Conservation (phyloP, 2,797 vertebrate species). For the Nothura maculosa region DNA sequence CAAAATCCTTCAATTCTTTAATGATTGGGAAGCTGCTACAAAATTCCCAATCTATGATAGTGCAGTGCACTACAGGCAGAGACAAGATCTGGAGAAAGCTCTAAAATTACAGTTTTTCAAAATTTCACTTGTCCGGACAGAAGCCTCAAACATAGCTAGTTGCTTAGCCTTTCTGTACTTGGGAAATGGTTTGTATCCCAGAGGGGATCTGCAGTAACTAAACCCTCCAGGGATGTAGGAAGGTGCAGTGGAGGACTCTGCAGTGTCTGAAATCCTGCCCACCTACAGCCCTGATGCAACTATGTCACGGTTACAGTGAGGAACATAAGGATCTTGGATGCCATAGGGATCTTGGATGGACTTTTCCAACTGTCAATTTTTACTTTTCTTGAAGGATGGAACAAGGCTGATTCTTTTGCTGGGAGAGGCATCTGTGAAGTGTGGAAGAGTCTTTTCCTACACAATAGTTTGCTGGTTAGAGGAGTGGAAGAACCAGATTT, state of each 20-base stretch:
- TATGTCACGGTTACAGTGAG: background rate
- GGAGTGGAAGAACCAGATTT: background rate
- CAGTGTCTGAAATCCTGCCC: background rate
- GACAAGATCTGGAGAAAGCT: background rate
- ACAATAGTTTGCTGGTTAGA: background rate
- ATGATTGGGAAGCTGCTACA: slow-evolving; percentile 10
- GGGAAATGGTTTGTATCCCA: background rate
- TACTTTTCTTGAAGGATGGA: background rate
- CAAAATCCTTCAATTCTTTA: slow-evolving; percentile 38
- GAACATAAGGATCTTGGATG: background rate
- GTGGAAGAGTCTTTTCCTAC: background rate
- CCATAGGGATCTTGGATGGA: background rate
- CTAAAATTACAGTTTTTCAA: background rate
- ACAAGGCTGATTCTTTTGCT: background rate
- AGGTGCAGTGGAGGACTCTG: rapidly evolving
- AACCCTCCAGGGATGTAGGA: background rate
- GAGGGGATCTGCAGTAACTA: rapidly evolving
- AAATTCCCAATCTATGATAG: background rate
- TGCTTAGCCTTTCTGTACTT: background rate
- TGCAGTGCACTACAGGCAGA: slow-evolving; percentile 14
- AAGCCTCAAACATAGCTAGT: background rate
- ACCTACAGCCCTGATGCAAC: background rate
- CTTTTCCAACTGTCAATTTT: background rate
- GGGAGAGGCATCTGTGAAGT: background rate
- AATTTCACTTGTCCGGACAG: background rate